phyloP scores from a whole-genome alignment of 2,113 vertebrate genomes.

The Psettodes erumei region DNA sequence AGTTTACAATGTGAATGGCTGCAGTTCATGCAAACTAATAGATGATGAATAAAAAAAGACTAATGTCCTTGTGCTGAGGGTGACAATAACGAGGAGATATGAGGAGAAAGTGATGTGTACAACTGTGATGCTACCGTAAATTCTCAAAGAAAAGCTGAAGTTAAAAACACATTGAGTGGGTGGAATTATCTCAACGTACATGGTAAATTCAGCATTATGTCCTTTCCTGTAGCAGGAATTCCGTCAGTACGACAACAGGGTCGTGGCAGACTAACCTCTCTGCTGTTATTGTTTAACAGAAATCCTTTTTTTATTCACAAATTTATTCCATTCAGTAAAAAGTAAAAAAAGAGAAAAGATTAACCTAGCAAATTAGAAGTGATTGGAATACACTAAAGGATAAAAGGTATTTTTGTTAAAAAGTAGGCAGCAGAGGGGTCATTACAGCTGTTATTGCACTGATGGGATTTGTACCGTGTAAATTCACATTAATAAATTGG shows the following conservation, averaged over 20 bases:
- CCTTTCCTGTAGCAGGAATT: conserved; percentile 7
- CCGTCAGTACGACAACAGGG: conserved; percentile 15
- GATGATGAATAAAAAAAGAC: conserved; percentile 6
- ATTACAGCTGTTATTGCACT: not conserved
- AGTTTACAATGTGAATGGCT: conserved; percentile 24
- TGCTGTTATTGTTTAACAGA: not conserved
- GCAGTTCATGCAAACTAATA: conserved; percentile 14
- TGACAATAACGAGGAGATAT: conserved; percentile 10
- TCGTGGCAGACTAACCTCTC: not conserved
- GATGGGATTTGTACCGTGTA: not conserved
- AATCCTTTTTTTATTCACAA: not conserved
- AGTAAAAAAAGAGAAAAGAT: not conserved
- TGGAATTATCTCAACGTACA: not conserved
- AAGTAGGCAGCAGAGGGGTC: not conserved
- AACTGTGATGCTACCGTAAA: conserved; percentile 19
- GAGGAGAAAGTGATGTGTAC: conserved; percentile 21
- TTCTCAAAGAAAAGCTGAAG: conserved; percentile 22
- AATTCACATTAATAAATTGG: not conserved
- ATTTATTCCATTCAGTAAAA: not conserved
- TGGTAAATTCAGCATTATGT: not conserved
- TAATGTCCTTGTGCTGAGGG: conserved; percentile 21
- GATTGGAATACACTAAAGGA: not conserved
- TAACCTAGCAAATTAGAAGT: not conserved
- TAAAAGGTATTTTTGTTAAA: not conserved
- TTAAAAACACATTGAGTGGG: not conserved